phyloP scores from a whole-genome alignment of 2,888 invertebrate genomes.

The Sicus ferrugineus region DNA sequence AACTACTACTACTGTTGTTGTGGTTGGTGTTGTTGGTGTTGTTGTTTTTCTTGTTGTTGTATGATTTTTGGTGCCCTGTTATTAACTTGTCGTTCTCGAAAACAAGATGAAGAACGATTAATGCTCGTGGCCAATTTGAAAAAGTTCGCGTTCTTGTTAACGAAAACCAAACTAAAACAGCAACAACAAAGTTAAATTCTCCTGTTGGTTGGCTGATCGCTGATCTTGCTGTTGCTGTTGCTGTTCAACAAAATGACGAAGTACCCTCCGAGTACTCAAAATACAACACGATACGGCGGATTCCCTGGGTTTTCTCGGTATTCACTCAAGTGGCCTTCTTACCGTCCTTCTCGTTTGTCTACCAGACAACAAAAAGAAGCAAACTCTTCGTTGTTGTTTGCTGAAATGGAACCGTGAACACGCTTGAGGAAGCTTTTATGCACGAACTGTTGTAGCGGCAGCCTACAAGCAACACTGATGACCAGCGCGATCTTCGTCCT shows the following conservation, averaged over 20 bases:
- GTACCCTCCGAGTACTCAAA: conserved; percentile 22
- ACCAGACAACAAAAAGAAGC: too few species aligned
- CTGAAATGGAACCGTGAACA: conserved; percentile 19
- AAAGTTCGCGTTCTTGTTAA: conserved; percentile 41
- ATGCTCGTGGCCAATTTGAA: conserved; percentile 57
- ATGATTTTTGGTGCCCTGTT: conserved; percentile 49
- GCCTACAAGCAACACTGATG: not conserved
- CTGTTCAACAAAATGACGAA: conserved; percentile 24
- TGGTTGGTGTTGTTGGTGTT: conserved; percentile 11
- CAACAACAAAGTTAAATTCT: conserved; percentile 4
- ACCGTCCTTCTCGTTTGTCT: too few species aligned
- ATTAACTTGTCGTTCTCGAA: conserved; percentile 59
- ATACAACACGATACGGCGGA: conserved; percentile 9
- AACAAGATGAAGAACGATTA: conserved; percentile 60
- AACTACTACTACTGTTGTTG: not conserved
- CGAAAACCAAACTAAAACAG: conserved; percentile 6
- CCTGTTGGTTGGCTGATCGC: conserved; percentile 4
- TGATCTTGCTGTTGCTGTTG: conserved; percentile 4
- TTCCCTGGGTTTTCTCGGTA: not conserved
- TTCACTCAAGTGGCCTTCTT: not conserved
- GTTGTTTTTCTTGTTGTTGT: conserved; percentile 22
- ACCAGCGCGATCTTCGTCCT: conserved; percentile 16
- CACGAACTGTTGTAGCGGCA: conserved; percentile 9
- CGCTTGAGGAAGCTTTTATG: conserved; percentile 8
- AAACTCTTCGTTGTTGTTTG: too few species aligned